These are phyloP conservation scores for Nasonia oneida DNA, from an alignment of 2,888 invertebrate genomes.

Conservation along the genomic window DNA sequence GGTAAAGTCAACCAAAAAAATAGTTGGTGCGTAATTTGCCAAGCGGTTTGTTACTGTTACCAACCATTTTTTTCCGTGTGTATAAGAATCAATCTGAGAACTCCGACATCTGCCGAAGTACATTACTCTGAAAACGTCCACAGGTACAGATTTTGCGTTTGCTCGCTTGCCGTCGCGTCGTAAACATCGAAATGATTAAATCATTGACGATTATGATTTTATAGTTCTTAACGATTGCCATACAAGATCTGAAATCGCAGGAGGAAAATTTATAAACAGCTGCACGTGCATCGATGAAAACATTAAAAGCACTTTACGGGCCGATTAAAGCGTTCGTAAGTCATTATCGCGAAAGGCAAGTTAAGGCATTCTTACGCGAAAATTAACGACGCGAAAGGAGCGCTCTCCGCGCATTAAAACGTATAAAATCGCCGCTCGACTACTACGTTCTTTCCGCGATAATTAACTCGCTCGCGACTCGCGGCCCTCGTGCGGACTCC, in stretches of 20 bases:
- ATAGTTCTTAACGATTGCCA: conserved; percentile 13
- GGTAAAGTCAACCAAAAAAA: too few relatives aligned
- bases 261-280: conserved; percentile 23
- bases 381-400: conserved; percentile 22
- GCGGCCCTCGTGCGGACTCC: conserved; percentile 25
- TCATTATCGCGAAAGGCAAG: neutral
- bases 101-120: too few relatives aligned
- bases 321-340: conserved; percentile 17
- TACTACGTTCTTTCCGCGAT: conserved; percentile 40
- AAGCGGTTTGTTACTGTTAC: too few relatives aligned
- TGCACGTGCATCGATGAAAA: neutral
- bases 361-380: neutral
- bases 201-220: neutral
- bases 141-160: neutral
- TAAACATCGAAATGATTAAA: neutral
- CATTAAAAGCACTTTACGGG: conserved; percentile 23
- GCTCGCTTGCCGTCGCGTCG: neutral
- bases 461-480: conserved; percentile 57
- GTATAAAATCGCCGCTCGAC: conserved; percentile 19
- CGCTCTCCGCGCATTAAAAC: neutral
- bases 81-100: too few relatives aligned
- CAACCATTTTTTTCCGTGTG: too few relatives aligned
- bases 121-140: neutral
- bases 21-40: too few relatives aligned
- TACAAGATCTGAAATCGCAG: neutral